Evolutionary conservation across 2,888 invertebrate species (phyloP).

Genomic region (Dasypogon diadema): DNA sequence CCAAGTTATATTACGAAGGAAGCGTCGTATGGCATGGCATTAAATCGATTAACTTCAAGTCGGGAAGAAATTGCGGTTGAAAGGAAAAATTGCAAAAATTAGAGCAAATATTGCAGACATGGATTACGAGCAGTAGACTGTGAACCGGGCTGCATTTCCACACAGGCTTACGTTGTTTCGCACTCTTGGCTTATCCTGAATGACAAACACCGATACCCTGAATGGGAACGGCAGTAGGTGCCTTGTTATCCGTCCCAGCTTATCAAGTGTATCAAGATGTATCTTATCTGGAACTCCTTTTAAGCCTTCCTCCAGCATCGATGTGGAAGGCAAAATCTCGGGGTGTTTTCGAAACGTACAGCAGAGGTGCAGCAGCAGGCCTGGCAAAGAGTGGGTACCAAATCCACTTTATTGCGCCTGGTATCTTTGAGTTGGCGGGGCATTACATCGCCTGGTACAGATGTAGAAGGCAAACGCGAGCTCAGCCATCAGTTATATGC

Average conservation of each 20-base stretch:
- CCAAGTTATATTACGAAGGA: constrained; percentile 13
- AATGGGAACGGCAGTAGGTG: constrained; percentile 15
- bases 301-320: constrained; percentile 6
- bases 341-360: neutral
- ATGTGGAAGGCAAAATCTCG: neutral
- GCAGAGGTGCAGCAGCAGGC: neutral
- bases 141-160: constrained; percentile 10
- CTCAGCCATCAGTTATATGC: constrained; percentile 53
- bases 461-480: constrained; percentile 48
- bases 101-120: constrained; percentile 48
- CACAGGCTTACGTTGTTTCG: neutral
- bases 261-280: constrained; percentile 46
- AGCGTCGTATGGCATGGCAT: constrained; percentile 23
- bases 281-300: constrained; percentile 48
- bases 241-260: constrained; percentile 45
- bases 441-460: constrained; percentile 40
- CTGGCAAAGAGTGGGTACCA: constrained; percentile 3
- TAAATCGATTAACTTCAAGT: constrained; percentile 53
- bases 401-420: constrained; percentile 19
- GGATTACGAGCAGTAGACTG: constrained; percentile 9
- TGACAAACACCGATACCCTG: constrained; percentile 10
- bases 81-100: constrained; percentile 54
- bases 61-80: constrained; percentile 51
- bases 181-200: constrained; percentile 6
- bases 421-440: neutral